Conservation (phyloP, 2,113 vertebrate species). For the Lonchura striata region DNA sequence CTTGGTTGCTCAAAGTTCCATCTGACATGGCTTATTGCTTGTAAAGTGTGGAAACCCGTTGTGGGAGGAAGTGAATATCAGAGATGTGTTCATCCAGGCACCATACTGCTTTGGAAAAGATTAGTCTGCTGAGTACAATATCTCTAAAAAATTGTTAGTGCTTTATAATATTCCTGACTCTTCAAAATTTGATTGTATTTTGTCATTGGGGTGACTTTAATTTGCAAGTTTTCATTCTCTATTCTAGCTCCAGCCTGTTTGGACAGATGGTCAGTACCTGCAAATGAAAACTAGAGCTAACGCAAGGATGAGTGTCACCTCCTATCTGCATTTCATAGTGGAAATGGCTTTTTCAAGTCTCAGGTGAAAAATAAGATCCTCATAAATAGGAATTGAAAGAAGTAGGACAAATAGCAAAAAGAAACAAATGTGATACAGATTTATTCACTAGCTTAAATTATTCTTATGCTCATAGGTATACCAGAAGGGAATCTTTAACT, state of each 20-base stretch:
- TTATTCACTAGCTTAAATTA: not conserved
- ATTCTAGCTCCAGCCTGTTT: not conserved
- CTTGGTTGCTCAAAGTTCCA: rapidly evolving
- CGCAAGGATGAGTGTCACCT: not conserved
- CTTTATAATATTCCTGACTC: not conserved
- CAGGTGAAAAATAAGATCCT: not conserved
- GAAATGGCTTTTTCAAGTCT: not conserved
- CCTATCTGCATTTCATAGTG: not conserved
- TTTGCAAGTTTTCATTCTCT: not conserved
- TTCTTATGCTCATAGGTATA: not conserved
- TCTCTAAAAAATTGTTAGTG: not conserved
- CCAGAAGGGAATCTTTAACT: not conserved
- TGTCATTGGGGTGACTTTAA: not conserved
- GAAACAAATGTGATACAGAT: not conserved
- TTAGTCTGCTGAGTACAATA: not conserved
- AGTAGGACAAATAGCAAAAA: not conserved
- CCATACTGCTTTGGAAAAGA: not conserved
- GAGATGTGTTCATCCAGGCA: not conserved
- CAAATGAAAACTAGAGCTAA: not conserved
- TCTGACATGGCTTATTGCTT: not conserved
- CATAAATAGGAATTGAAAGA: not conserved
- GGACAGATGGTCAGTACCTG: not conserved
- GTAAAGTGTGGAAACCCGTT: not conserved
- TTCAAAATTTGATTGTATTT: not conserved
- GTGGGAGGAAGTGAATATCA: not conserved